These are phyloP conservation scores for Sus scrofa DNA, from an alignment of 2,113 vertebrate genomes.

Conservation along the genomic window DNA sequence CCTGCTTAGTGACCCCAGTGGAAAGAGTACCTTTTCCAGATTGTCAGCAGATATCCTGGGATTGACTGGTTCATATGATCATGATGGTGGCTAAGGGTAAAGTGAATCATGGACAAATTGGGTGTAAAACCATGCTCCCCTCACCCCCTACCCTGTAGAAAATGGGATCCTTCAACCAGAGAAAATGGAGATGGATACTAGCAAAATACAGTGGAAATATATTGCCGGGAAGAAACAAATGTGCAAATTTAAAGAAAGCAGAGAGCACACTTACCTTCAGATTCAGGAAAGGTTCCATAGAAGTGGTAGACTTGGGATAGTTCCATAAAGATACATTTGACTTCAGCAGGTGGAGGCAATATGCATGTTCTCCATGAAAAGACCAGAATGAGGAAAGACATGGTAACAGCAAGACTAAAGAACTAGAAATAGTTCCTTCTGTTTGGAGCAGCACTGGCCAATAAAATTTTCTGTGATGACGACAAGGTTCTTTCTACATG, in stretches of 20 bases:
- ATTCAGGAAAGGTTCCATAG: not conserved
- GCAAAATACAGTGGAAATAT: not conserved
- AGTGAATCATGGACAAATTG: not conserved
- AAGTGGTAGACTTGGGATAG: not conserved
- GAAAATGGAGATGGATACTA: not conserved
- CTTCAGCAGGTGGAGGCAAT: not conserved
- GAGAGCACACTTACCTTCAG: not conserved
- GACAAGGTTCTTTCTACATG: not conserved
- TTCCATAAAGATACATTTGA: not conserved
- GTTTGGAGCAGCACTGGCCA: not conserved
- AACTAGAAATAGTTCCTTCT: not conserved
- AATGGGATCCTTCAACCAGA: not conserved
- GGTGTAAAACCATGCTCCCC: not conserved
- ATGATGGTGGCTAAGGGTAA: not conserved
- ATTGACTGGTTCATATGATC: not conserved
- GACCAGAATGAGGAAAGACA: not conserved
- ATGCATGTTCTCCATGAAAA: not conserved
- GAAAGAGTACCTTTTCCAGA: not conserved
- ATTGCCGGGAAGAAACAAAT: not conserved
- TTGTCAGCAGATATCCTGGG: not conserved
- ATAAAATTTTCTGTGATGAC: not conserved
- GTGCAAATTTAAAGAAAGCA: not conserved
- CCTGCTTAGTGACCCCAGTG: not conserved
- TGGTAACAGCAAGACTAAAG: not conserved
- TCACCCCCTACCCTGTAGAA: rapidly evolving